These are phyloP conservation scores for Phoxinus phoxinus DNA, from an alignment of 2,113 vertebrate genomes.

Conservation along the genomic window DNA sequence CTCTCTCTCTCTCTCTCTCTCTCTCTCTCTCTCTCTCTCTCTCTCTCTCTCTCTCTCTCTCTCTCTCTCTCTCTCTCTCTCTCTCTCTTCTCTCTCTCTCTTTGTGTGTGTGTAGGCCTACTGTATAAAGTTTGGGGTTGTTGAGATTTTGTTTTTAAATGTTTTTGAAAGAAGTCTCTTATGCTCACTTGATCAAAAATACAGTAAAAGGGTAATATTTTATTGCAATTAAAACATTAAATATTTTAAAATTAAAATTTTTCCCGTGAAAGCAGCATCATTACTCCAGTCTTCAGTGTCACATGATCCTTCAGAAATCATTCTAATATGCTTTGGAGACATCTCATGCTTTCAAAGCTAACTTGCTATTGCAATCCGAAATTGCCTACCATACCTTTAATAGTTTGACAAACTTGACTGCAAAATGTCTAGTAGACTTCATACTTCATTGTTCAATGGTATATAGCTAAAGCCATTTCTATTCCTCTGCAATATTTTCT, in stretches of 20 bases:
- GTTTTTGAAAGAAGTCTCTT: background rate
- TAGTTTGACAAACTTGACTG: background rate
- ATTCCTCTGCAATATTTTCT: background rate
- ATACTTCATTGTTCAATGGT: background rate
- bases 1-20: no score
- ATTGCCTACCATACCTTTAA: no score
- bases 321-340: background rate
- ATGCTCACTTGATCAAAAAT: background rate
- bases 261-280: background rate
- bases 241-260: background rate
- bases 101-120: background rate
- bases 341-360: no score
- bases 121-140: background rate
- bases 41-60: no score
- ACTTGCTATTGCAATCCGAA: no score
- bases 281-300: background rate
- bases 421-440: background rate
- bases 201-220: background rate
- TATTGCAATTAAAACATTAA: background rate
- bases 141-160: no score
- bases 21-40: no score
- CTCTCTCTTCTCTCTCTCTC: no score
- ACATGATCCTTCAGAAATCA: background rate
- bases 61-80: no score
- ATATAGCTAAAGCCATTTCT: background rate